phyloP scores from a whole-genome alignment of 2,113 vertebrate species.

The Tragelaphus strepsiceros region DNA sequence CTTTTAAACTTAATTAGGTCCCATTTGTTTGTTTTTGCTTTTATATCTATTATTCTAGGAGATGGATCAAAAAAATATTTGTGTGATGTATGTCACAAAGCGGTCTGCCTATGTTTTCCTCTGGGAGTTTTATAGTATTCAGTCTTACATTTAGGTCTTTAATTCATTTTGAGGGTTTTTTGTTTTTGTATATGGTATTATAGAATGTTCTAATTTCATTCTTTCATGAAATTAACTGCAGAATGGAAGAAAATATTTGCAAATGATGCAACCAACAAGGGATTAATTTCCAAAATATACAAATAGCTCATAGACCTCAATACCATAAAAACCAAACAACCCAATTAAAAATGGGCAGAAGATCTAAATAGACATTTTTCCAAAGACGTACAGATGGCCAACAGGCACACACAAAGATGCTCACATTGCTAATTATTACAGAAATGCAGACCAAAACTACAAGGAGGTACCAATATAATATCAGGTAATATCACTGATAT shows the following conservation, averaged over 20 bases:
- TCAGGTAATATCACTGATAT: background rate
- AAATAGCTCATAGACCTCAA: background rate
- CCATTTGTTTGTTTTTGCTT: background rate
- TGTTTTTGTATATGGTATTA: background rate
- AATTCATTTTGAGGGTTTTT: background rate
- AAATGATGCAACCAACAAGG: background rate
- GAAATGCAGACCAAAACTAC: background rate
- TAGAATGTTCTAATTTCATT: background rate
- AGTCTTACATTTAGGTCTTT: background rate
- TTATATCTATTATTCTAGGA: background rate
- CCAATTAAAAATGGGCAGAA: background rate
- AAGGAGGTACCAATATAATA: background rate
- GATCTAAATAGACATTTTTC: background rate
- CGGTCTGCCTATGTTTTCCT: background rate
- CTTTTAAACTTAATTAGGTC: background rate
- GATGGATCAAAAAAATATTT: background rate
- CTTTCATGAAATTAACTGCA: background rate
- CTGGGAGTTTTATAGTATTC: background rate
- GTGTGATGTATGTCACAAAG: background rate
- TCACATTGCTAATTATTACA: background rate
- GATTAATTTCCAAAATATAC: background rate
- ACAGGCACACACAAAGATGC: background rate
- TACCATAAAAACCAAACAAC: background rate
- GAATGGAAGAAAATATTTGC: background rate
- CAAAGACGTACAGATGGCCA: background rate